Base-by-base conservation (phyloP, 1,140 invertebrate species). In the Bactericera cockerelli region DNA sequence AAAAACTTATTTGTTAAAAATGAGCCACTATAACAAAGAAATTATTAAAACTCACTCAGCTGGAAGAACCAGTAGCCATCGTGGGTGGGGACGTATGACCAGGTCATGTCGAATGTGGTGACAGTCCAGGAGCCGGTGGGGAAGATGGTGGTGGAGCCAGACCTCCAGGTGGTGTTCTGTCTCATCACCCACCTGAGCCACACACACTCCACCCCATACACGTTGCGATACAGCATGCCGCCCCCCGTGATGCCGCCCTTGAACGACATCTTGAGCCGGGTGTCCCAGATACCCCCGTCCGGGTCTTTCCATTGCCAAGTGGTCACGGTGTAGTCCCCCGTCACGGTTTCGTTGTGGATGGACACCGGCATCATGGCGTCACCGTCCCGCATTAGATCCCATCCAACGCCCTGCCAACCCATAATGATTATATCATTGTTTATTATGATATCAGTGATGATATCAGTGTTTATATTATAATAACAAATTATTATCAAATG, bases 21-120 rank as follows among this genome's bases (percentile, higher is more conserved):
- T n/a, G n/a, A n/a, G n/a, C n/a, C n/a, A n/a, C n/a, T n/a, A n/a
- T n/a, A n/a, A n/a, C n/a, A n/a, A n/a, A n/a, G n/a, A n/a, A n/a
- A n/a, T n/a, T n/a, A n/a, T n/a, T 31, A 4, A 31, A 6, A 49
- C 42, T 49, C 19, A 49, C 42, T 49, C n/a, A 49, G n/a, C 22
- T 49, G 42, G 22, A 49, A 49, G n/a, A 49, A 49, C 42, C 42
- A 49, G 8, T 49, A 22, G n/a, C 42, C 42, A 49, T 49, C 42
- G 19, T 49, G 42, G 22, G 42, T 49, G n/a, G 42, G 42, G 8
- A 49, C 42, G 19, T 49, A 49, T 3, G 42, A 49, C 42, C 42
- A 49, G n/a, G n/a, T n/a, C 3, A 4, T 6, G n/a, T 49, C 42
- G 22, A 22, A 49, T 19, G 42, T 49, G n/a, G 42, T 49, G 8